phyloP scores from a whole-genome alignment of 2,888 invertebrate species.

The Chymomyza procnemis region DNA sequence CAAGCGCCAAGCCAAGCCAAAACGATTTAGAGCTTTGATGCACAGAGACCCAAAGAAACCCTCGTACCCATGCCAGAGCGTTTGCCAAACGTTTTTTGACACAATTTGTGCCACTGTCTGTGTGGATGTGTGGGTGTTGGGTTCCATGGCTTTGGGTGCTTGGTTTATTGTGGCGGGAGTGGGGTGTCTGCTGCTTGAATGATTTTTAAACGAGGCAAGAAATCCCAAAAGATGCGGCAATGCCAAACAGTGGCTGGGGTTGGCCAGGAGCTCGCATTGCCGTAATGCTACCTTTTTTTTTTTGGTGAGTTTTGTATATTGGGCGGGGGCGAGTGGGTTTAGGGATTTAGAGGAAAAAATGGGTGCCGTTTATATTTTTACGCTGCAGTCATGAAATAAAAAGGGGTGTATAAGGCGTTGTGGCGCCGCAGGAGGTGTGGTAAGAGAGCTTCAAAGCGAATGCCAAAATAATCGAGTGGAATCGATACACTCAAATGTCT shows the following conservation, averaged over 20 bases:
- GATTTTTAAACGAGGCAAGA: slow-evolving; percentile 76
- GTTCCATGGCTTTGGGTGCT: background rate
- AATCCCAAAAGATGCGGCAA: slow-evolving; percentile 75
- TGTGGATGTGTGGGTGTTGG: slow-evolving; percentile 4
- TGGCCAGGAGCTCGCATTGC: slow-evolving; percentile 36
- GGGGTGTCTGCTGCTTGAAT: slow-evolving; percentile 75
- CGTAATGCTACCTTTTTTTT: slow-evolving; percentile 22
- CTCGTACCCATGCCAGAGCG: background rate
- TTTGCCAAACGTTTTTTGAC: slow-evolving; percentile 62
- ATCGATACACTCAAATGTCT: background rate
- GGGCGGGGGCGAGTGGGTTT: background rate
- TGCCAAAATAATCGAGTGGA: background rate
- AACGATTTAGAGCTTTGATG: slow-evolving; percentile 51
- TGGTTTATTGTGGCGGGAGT: slow-evolving; percentile 51
- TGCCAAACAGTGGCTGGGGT: slow-evolving; percentile 37
- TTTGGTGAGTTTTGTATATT: slow-evolving; percentile 3
- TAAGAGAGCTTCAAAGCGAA: background rate
- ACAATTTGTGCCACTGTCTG: slow-evolving; percentile 66
- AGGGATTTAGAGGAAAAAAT: slow-evolving; percentile 27
- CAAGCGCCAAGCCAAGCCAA: slow-evolving; percentile 49
- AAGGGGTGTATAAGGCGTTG: background rate
- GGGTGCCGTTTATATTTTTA: slow-evolving; percentile 13
- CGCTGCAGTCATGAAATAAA: background rate
- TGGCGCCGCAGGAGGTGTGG: background rate
- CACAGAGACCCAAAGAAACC: background rate